Conservation (phyloP, 2,888 invertebrate genomes). For the Lasioglossum marginatum region DNA sequence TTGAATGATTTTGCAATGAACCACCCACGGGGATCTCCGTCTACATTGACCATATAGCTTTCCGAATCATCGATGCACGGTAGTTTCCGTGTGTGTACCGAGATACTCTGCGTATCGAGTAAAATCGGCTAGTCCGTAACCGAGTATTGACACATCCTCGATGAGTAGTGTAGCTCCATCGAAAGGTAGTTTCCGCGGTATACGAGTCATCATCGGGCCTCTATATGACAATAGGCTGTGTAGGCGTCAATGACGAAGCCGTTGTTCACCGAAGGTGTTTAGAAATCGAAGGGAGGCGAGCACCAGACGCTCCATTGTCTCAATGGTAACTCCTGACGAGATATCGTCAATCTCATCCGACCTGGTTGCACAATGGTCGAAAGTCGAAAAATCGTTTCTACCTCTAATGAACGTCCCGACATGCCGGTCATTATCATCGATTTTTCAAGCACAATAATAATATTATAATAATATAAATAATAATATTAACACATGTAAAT, state of each 20-base stretch:
- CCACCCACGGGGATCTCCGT: constrained; percentile 37
- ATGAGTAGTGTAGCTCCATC: constrained; percentile 58
- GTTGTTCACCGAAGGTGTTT: constrained; percentile 70
- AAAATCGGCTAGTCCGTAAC: constrained; percentile 44
- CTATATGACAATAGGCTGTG: constrained; percentile 65
- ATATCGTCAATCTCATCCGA: constrained; percentile 64
- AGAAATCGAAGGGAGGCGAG: constrained; percentile 71
- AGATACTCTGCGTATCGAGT: constrained; percentile 44
- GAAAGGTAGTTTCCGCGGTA: constrained; percentile 64
- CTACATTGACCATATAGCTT: not conserved
- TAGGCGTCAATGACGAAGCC: constrained; percentile 63
- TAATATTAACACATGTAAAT: not conserved
- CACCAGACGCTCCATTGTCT: constrained; percentile 68
- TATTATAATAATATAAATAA: too few species aligned
- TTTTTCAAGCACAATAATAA: not conserved
- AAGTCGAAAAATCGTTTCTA: constrained; percentile 39
- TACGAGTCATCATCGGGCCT: constrained; percentile 63
- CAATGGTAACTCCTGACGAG: constrained; percentile 64
- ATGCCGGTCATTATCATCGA: constrained; percentile 39
- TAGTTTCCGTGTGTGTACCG: constrained; percentile 32
- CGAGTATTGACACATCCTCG: constrained; percentile 67
- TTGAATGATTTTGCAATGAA: constrained; percentile 21
- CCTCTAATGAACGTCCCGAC: constrained; percentile 48
- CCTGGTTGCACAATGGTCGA: constrained; percentile 66
- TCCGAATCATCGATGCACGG: constrained; percentile 29